These are phyloP conservation scores for Minunthozetes semirufus DNA, from an alignment of 2,888 invertebrate species.

Conservation along the genomic window DNA sequence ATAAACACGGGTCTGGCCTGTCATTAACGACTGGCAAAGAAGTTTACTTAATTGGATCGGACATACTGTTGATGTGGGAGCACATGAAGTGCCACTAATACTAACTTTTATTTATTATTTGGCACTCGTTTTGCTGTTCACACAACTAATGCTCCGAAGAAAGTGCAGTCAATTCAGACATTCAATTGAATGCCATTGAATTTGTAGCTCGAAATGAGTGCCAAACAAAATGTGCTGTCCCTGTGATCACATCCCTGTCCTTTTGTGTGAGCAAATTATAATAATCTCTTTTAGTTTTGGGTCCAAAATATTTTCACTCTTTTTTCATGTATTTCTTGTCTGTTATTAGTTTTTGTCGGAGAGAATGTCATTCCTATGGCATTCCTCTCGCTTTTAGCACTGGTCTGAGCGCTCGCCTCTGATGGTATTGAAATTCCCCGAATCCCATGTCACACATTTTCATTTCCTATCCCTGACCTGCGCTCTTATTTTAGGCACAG, in stretches of 20 bases:
- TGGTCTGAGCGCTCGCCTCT: background rate
- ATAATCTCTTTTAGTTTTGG: background rate
- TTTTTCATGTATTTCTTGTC: background rate
- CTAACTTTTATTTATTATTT: slow-evolving; percentile 29
- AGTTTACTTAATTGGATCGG: slow-evolving; percentile 26
- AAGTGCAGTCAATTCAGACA: background rate
- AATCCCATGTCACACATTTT: slow-evolving; percentile 24
- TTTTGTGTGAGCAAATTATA: background rate
- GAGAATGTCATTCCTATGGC: background rate
- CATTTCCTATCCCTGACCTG: slow-evolving; percentile 20
- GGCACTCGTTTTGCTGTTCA: slow-evolving; percentile 7
- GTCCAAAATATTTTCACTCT: background rate
- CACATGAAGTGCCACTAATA: background rate
- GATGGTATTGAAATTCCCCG: slow-evolving; percentile 17
- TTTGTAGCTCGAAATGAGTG: background rate
- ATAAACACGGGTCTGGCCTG: slow-evolving; percentile 23
- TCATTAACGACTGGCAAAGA: slow-evolving; percentile 13
- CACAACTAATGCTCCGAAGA: too few relatives aligned
- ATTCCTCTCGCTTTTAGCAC: background rate
- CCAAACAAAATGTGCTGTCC: background rate
- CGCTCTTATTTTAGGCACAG: background rate
- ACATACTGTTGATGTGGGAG: background rate
- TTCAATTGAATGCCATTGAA: background rate
- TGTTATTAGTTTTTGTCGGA: background rate
- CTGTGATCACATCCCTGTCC: background rate